These are phyloP conservation scores for Kryphioiulus occultus DNA, from an alignment of 2,888 invertebrate species.

Conservation along the genomic window DNA sequence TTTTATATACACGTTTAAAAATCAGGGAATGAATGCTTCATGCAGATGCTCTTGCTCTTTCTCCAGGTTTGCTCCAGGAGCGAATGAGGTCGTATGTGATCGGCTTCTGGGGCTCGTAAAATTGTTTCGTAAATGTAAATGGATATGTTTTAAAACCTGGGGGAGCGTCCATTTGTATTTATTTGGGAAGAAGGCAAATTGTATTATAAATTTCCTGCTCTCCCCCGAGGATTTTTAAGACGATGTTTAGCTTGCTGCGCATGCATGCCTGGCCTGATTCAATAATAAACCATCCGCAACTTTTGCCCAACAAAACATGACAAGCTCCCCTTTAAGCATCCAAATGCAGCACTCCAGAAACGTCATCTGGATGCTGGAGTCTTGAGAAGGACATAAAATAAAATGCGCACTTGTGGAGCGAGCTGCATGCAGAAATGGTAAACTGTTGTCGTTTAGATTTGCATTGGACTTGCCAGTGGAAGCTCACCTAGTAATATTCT, in stretches of 20 bases:
- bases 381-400: too few species aligned
- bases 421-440: too few species aligned
- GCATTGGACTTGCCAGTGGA: too few species aligned
- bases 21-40: neutral
- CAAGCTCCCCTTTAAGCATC: too few species aligned
- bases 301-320: neutral
- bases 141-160: neutral
- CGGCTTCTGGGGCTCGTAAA: neutral
- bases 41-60: neutral
- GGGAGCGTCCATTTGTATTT: neutral
- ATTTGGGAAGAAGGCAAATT: neutral
- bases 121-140: neutral
- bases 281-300: neutral
- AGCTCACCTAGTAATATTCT: too few species aligned
- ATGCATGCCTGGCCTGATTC: neutral
- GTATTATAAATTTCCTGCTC: neutral
- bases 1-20: neutral
- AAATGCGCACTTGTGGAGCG: too few species aligned
- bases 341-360: too few species aligned
- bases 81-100: neutral
- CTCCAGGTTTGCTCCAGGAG: too few species aligned
- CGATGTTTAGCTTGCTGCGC: neutral
- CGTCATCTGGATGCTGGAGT: too few species aligned
- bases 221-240: neutral
- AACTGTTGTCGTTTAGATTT: too few species aligned